These are phyloP conservation scores for Teleogryllus occipitalis DNA, from an alignment of 1,140 invertebrate genomes.

Conservation along the genomic window DNA sequence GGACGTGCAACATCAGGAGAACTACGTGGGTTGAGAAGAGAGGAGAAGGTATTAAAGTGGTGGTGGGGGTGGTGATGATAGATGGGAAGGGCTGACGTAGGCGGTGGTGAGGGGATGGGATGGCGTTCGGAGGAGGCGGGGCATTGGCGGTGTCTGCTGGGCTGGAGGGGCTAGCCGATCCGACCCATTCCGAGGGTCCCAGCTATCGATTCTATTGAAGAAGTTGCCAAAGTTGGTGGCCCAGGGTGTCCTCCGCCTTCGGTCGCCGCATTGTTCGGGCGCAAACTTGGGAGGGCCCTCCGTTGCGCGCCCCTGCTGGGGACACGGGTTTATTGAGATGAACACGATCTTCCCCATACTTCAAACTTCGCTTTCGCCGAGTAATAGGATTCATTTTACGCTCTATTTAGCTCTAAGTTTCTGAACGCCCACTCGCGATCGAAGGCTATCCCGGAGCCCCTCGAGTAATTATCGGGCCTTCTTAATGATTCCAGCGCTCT, in stretches of 20 bases:
- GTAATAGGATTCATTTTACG: neutral
- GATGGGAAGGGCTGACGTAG: neutral
- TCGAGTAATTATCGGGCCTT: neutral
- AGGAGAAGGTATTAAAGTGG: neutral
- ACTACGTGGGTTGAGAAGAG: neutral
- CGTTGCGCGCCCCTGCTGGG: too few relatives aligned
- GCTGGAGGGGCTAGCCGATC: neutral
- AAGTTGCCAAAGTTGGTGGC: neutral
- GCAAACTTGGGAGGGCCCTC: neutral
- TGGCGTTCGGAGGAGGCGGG: too few relatives aligned
- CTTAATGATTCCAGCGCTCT: neutral
- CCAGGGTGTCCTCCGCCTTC: neutral
- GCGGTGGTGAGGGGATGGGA: too few relatives aligned
- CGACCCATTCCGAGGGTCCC: neutral
- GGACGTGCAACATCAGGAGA: too few relatives aligned
- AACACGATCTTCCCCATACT: neutral
- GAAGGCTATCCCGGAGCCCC: neutral
- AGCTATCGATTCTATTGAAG: neutral
- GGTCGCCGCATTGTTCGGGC: neutral
- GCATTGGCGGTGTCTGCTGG: neutral
- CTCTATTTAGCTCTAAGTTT: neutral
- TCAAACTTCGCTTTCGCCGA: neutral
- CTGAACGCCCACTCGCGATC: neutral
- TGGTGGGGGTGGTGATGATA: neutral
- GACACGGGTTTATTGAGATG: conserved; percentile 3